Percentiles rank a stretch among this genome's conserved stretches.
Conservation (phyloP, 2,113 vertebrate genomes). For the Corydoras maculifer region DNA sequence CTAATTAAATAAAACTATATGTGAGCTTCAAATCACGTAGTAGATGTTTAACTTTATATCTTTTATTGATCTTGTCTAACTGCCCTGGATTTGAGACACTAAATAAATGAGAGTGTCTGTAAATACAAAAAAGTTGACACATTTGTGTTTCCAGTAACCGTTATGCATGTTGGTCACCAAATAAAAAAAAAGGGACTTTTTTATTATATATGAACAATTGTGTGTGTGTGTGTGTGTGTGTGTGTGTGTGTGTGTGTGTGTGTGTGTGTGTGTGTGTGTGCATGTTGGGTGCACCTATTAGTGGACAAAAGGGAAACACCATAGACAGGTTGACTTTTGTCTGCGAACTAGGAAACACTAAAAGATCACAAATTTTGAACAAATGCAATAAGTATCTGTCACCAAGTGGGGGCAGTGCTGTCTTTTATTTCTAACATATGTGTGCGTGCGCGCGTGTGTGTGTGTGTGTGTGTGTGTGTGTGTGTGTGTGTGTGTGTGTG, state of each 20-base stretch:
- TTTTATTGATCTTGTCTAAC: no score
- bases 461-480: conserved; percentile 20
- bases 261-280: conserved; percentile 47
- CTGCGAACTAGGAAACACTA: conserved; percentile 46
- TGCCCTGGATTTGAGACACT: no score
- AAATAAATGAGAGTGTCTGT: no score
- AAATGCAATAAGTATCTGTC: conserved; percentile 53
- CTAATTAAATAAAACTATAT: no score
- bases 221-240: conserved; percentile 35
- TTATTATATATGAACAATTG: conserved; percentile 57
- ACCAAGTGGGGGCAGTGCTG: conserved; percentile 85
- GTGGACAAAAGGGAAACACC: no score
- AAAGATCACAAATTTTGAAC: no score
- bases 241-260: conserved; percentile 44
- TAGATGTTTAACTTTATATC: no score
- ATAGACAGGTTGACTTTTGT: conserved; percentile 42
- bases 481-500: conserved; percentile 23
- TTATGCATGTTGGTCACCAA: no score
- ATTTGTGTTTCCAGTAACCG: no score
- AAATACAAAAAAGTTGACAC: no score
- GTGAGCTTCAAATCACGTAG: no score
- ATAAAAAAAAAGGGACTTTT: conserved; percentile 52
- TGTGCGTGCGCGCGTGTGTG: not conserved
- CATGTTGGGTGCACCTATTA: conserved; percentile 32
- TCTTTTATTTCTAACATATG: conserved; percentile 53